Evolutionary conservation across 1,140 invertebrate genomes (phyloP).

Genomic region (Drosophila asahinai): DNA sequence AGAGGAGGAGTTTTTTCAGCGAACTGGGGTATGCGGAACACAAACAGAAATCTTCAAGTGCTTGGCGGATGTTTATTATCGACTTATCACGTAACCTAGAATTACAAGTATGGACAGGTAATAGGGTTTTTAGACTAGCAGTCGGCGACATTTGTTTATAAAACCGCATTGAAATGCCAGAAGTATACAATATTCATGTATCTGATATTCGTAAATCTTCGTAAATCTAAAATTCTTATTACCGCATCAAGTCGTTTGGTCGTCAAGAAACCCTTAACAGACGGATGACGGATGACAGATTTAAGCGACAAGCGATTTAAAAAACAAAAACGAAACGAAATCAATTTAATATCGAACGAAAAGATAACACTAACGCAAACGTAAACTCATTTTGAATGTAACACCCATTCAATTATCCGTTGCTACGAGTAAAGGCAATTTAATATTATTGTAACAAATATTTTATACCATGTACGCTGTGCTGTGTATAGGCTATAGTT

Average conservation of each 20-base stretch:
- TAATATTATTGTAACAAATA: slow-evolving; percentile 48
- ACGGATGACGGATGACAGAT: background rate
- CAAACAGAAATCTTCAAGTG: slow-evolving; percentile 17
- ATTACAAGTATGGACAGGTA: slow-evolving; percentile 60
- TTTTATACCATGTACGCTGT: slow-evolving; percentile 23
- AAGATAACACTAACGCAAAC: slow-evolving; percentile 12
- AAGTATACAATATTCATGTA: slow-evolving; percentile 34
- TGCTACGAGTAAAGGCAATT: slow-evolving; percentile 30
- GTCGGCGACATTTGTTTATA: slow-evolving; percentile 29
- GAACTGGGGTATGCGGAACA: background rate
- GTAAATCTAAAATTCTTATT: slow-evolving; percentile 31
- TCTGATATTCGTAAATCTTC: slow-evolving; percentile 9
- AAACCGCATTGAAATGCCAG: slow-evolving; percentile 41
- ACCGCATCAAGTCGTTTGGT: background rate
- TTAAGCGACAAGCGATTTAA: background rate
- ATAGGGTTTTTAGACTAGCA: slow-evolving; percentile 50
- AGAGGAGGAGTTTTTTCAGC: background rate
- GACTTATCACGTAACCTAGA: slow-evolving; percentile 58
- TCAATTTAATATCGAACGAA: slow-evolving; percentile 25
- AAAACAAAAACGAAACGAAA: slow-evolving; percentile 19
- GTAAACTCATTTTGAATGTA: slow-evolving; percentile 19
- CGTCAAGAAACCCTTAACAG: slow-evolving; percentile 2
- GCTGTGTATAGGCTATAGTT: slow-evolving; percentile 25
- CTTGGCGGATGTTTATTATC: slow-evolving; percentile 50
- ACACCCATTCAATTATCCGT: slow-evolving; percentile 18